Evolutionary conservation across 2,113 vertebrate species (phyloP).

Genomic region (Solea senegalensis): DNA sequence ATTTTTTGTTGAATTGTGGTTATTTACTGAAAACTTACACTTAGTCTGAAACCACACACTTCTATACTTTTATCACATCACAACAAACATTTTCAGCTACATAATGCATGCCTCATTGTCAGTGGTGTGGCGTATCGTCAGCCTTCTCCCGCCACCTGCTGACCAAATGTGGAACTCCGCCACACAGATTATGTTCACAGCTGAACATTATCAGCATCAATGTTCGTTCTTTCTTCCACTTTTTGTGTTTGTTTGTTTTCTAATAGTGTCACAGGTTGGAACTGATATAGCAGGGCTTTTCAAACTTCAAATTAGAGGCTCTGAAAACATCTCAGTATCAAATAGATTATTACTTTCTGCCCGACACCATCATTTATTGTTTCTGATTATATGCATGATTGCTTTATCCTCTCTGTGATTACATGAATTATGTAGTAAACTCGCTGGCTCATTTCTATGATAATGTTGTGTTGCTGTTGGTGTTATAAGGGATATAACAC

Average conservation of each 20-base stretch:
- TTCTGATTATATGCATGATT: neutral
- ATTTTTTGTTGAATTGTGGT: neutral
- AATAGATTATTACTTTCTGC: neutral
- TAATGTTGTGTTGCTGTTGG: conserved; percentile 29
- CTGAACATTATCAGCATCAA: conserved; percentile 7
- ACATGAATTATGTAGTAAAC: conserved; percentile 34
- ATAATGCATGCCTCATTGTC: neutral
- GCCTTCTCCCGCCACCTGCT: conserved; percentile 75
- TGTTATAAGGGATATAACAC: neutral
- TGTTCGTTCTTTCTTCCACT: conserved; percentile 26
- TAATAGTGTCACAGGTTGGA: neutral
- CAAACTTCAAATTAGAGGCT: neutral
- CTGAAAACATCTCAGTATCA: conserved; percentile 5
- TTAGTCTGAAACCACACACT: neutral
- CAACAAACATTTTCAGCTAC: conserved; percentile 15
- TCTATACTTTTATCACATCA: conserved; percentile 13
- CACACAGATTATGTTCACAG: neutral
- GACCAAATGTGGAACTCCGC: conserved; percentile 59
- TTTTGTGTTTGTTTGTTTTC: neutral
- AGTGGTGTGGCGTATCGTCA: conserved; percentile 26
- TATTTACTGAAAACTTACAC: too few species aligned
- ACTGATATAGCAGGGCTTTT: neutral
- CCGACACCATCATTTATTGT: neutral
- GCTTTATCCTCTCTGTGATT: conserved; percentile 2
- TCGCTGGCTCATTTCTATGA: conserved; percentile 44